Evolutionary conservation across 2,113 vertebrate species (phyloP), one percentile per base, ranked within the genome.

Genomic region (Odobenus rosmarus): DNA sequence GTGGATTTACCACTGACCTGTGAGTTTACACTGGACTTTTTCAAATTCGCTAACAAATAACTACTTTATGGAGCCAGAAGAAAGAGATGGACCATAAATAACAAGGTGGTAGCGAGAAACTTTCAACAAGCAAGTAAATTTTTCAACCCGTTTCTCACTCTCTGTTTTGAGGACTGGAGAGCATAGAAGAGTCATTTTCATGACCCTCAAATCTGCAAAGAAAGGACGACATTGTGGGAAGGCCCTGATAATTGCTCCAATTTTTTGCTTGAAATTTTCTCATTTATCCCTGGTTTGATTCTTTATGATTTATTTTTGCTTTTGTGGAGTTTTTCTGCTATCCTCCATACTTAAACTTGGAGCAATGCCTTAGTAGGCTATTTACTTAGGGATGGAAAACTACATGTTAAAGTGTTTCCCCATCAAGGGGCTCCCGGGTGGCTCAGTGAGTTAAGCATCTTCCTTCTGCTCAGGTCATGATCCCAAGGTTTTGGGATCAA

Each of bases 41-140:
- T 88, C 84, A 94, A 90, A 90, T 92, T 90, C 90, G 51, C 62
- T 84, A 72, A 74, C 95, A 89, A 95, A 96, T 85, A 95, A 89
- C 80, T 88, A 94, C 6, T 71, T 94, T 64, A 80, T 53, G 71
- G 53, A 77, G 23, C n/a, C 55, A 79, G 42, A 95, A 93, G 61
- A 69, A 79, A 79, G 16, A 72, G 33, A 81, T 4, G 76, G 59
- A 23, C 72, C 77, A 67, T 90, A 96, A 91, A 88, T 82, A 91
- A 49, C 13, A 81, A 11, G 24, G 24, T 9, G 1, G 24, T 77
- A 82, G 33, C 24, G 33, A 82, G 82, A 81, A 97, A 98, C 23
- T 83, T 93, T n/a, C 31, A 87, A 49, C 23, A 61, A 96, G 36
- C 31, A 49, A 88, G 26, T 92, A 86, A 26, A 76, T 84, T 86